Evolutionary conservation across 2,797 vertebrate genomes (phyloP).

Genomic region (Cryptoprocta ferox): DNA sequence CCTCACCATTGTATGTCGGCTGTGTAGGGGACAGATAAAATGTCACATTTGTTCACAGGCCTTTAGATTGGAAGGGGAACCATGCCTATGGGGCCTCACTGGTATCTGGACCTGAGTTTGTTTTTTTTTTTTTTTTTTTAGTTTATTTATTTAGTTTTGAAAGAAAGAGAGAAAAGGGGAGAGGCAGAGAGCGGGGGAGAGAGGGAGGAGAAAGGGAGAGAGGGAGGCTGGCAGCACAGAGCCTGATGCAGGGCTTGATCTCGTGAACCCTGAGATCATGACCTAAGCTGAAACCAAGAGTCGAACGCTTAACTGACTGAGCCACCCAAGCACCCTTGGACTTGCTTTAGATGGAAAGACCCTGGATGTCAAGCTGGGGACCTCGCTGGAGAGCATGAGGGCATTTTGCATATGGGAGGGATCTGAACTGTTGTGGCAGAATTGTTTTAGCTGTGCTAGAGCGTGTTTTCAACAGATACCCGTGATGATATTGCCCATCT

Average conservation of each 20-base stretch:
- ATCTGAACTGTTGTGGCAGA: background rate
- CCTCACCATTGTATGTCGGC: too few species aligned
- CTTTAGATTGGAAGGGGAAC: background rate
- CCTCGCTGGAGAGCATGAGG: background rate
- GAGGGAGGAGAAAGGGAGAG: too few species aligned
- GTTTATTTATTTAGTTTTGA: too few species aligned
- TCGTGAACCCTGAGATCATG: too few species aligned
- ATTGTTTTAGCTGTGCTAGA: background rate
- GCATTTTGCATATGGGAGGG: background rate
- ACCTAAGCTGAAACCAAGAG: too few species aligned
- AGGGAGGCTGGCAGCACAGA: too few species aligned
- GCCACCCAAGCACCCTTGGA: background rate
- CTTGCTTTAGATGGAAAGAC: background rate
- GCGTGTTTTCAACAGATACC: background rate
- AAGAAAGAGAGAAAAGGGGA: too few species aligned
- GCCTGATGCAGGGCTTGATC: too few species aligned
- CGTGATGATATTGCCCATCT: background rate
- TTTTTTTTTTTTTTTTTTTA: too few species aligned
- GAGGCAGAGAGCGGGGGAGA: too few species aligned
- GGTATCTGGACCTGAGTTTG: background rate
- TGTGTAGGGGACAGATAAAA: background rate
- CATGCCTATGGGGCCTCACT: background rate
- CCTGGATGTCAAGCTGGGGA: background rate
- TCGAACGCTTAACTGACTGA: too few species aligned
- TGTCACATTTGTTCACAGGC: background rate